A percentile compares a stretch with the other conserved stretches of the same genome.
Conservation (phyloP, 2,888 invertebrate genomes). For the Drosophila infuscata region DNA sequence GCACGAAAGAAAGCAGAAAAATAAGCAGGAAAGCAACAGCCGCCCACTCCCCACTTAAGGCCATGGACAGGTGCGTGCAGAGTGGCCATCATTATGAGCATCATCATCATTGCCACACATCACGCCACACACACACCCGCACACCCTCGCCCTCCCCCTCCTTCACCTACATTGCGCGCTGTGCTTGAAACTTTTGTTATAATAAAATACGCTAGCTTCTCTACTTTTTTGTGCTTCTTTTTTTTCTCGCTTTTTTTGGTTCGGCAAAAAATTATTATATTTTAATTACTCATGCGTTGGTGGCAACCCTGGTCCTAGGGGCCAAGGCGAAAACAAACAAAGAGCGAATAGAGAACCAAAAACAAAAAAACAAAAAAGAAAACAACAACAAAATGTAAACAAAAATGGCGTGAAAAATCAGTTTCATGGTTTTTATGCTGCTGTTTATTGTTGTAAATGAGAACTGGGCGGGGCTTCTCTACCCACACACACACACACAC, state of each 20-base stretch:
- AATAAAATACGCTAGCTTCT: conserved; percentile 57
- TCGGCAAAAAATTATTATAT: conserved; percentile 77
- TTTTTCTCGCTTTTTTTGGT: conserved; percentile 25
- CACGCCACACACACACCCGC: conserved; percentile 38
- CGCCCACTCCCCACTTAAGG: conserved; percentile 44
- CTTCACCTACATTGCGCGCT: neutral
- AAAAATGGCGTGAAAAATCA: conserved; percentile 81
- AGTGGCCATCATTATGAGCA: conserved; percentile 78
- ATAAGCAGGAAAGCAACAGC: neutral
- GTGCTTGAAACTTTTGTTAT: conserved; percentile 70
- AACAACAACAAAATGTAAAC: conserved; percentile 65
- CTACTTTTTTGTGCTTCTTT: conserved; percentile 17
- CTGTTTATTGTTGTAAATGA: conserved; percentile 80
- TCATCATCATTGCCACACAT: conserved; percentile 59
- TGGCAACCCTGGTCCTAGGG: conserved; percentile 21
- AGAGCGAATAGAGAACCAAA: neutral
- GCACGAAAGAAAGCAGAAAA: conserved; percentile 10
- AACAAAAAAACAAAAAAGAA: conserved; percentile 30
- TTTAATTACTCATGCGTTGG: conserved; percentile 78
- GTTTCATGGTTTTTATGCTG: conserved; percentile 80
- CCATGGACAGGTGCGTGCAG: conserved; percentile 62
- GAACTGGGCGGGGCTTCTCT: conserved; percentile 29
- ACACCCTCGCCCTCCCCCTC: neutral
- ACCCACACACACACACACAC: conserved; percentile 4
- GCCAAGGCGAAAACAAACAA: conserved; percentile 51